Base-by-base conservation (phyloP, 2,888 invertebrate genomes). In the Lasius platythorax region DNA sequence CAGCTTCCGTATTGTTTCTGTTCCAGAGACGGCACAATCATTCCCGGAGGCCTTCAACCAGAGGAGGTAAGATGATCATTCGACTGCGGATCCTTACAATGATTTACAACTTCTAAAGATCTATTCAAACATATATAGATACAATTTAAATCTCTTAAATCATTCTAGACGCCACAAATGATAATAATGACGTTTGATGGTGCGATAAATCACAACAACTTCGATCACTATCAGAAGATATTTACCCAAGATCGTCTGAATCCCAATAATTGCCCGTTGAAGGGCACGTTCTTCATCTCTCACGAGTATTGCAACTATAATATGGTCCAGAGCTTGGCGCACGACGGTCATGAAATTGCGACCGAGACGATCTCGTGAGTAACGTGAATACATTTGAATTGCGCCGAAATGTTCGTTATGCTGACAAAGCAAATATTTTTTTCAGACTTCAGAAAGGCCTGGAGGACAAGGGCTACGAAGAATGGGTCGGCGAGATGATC, bases 401-500 rank as follows among this genome's bases (percentile, higher is more conserved):
- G 18, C 23, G 33, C 23, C 15, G 43, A 3, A n/a, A 33, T 40
- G 5, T 33, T 30, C 23, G 12, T 66, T 40, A 18, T 6, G 9
- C 23, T 73, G 3, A 64, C 15, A 12, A 66, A 18, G 4, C 12
- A 63, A 50, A 85, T 43, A n/a, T 58, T 75, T 53, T 75, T 89
- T 94, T 56, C 87, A 97, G 97, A 50, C 95, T 97, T 15, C 98
- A 98, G 93, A 97, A 97, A 93, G 98, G 98, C 67, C 96, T 99
- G 12, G 98, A 99, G 95, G 98, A 98, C 95, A 98, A 98, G 95
- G 97, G 98, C 79, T 98, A 98, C 95, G 98, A 98, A 95, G 98
- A 98, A 94, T 99, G 98, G 98, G 98, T 97, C 0, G 98, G 98
- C 33, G 98, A 98, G 95, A 98, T 98, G 98, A 97, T 98, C 91